These are phyloP conservation scores for Sylvilagus bachmani DNA, from an alignment of 2,113 vertebrate genomes.

Conservation along the genomic window DNA sequence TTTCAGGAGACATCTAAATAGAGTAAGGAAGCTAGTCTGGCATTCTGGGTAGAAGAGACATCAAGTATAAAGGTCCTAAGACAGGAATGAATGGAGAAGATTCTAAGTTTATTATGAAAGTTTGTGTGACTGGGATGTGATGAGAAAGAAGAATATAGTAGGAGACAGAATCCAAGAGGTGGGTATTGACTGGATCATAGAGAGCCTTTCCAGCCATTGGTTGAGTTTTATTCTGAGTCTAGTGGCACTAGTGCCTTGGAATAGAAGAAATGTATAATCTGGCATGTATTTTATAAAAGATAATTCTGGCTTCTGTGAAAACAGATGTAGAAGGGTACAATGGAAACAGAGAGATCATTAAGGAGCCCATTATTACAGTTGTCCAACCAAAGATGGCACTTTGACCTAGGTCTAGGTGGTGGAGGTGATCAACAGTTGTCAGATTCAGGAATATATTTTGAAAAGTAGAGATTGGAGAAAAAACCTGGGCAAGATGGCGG, in stretches of 20 bases:
- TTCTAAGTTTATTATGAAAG: not conserved
- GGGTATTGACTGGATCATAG: not conserved
- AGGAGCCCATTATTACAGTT: not conserved
- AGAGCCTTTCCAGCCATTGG: not conserved
- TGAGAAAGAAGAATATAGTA: not conserved
- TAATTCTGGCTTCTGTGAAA: constrained; percentile 3
- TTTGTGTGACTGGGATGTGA: not conserved
- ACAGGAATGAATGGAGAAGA: not conserved
- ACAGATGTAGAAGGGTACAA: not conserved
- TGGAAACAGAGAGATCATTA: not conserved
- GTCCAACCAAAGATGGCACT: not conserved
- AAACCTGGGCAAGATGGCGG: no score
- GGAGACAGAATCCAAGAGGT: not conserved
- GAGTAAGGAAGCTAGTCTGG: not conserved
- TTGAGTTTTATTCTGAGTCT: not conserved
- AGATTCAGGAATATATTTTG: constrained; percentile 6
- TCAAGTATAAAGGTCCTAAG: not conserved
- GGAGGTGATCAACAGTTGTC: not conserved
- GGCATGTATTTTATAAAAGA: not conserved
- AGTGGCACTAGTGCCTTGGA: not conserved
- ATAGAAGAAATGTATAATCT: not conserved
- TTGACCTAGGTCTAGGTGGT: not conserved
- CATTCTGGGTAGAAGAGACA: not conserved
- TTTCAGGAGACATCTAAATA: not conserved
- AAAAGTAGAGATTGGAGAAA: not conserved